phyloP scores from a whole-genome alignment of 2,113 vertebrate species.

The Hyperopisus bebe region DNA sequence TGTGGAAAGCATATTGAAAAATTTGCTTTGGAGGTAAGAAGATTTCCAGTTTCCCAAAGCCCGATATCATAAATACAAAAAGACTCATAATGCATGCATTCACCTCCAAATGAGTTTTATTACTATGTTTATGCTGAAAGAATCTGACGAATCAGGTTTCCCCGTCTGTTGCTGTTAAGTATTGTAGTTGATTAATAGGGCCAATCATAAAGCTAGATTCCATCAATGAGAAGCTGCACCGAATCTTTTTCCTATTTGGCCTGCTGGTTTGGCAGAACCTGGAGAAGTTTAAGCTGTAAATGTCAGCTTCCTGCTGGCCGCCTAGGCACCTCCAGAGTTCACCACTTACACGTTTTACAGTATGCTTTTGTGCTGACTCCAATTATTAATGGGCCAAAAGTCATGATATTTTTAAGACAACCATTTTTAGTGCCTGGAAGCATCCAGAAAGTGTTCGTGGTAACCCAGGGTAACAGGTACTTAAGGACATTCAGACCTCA shows the following conservation, averaged over 20 bases:
- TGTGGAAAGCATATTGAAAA: not conserved
- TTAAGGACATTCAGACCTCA: not conserved
- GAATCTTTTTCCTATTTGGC: not conserved
- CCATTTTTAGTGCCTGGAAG: not conserved
- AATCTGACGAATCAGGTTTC: not conserved
- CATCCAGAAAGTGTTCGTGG: not conserved
- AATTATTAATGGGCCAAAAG: not conserved
- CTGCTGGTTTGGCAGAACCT: not conserved
- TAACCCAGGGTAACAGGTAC: not conserved
- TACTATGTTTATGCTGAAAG: not conserved
- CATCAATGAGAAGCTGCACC: not conserved
- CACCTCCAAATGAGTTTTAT: not conserved
- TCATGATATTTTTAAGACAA: not conserved
- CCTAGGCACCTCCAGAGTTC: not conserved
- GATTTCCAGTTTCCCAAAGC: not conserved
- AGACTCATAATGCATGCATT: not conserved
- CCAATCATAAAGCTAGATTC: not conserved
- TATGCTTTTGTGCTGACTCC: slow-evolving; percentile 1
- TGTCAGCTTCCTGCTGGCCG: not conserved
- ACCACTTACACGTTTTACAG: not conserved
- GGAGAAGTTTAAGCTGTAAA: not conserved
- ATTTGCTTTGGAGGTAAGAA: not conserved
- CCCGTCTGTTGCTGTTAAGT: not conserved
- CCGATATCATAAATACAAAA: not conserved
- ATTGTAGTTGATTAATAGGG: not conserved